These are phyloP conservation scores for Pseudorectes ferrugineus DNA, from an alignment of 2,113 vertebrate species.

Conservation along the genomic window DNA sequence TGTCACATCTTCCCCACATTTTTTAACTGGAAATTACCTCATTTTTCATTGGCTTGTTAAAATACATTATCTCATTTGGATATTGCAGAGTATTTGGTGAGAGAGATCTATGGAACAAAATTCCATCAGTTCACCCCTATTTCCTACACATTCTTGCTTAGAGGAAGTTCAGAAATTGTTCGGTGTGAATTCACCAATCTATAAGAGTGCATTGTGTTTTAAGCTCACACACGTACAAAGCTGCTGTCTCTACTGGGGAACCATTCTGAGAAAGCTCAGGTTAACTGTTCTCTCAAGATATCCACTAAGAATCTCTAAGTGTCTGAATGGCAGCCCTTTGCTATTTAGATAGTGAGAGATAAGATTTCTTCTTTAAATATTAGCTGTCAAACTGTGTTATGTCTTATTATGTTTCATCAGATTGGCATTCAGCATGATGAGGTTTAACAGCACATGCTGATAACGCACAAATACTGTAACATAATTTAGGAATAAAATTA, in stretches of 20 bases:
- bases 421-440: constrained; percentile 43
- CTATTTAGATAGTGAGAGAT: constrained; percentile 40
- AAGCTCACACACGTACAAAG: not conserved
- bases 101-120: not conserved
- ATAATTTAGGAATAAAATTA: constrained; percentile 43
- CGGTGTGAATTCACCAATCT: not conserved
- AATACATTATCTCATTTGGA: not conserved
- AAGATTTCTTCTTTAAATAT: constrained; percentile 54
- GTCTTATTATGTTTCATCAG: constrained; percentile 34
- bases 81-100: not conserved
- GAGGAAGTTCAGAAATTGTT: not conserved
- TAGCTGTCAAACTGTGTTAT: constrained; percentile 35
- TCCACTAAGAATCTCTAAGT: constrained; percentile 23
- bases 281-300: constrained; percentile 16
- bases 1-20: not conserved
- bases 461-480: not conserved
- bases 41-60: not conserved
- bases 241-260: not conserved
- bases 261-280: not conserved
- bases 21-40: not conserved
- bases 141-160: not conserved
- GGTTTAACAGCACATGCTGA: constrained; percentile 33
- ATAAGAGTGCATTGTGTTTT: not conserved
- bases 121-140: not conserved
- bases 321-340: constrained; percentile 28